Evolutionary conservation across 2,888 invertebrate species (phyloP).

Genomic region (Thumatha senex): DNA sequence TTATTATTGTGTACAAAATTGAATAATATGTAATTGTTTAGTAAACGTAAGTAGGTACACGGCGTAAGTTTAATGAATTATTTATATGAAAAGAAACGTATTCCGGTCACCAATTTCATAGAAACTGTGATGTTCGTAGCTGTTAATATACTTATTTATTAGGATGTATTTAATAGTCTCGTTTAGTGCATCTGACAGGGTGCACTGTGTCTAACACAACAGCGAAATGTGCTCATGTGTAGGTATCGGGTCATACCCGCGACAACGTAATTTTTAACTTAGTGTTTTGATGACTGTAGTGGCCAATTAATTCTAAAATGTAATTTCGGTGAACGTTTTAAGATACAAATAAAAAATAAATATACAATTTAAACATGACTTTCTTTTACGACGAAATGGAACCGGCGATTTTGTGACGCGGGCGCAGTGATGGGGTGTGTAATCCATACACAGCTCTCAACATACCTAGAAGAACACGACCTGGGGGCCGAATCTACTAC

Average conservation of each 20-base stretch:
- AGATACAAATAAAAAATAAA: background rate
- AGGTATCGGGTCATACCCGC: background rate
- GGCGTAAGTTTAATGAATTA: background rate
- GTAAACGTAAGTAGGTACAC: no score
- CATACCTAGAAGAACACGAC: no score
- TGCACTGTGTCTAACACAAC: slow-evolving; percentile 58
- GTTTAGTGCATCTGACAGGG: slow-evolving; percentile 46
- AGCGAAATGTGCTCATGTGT: slow-evolving; percentile 70
- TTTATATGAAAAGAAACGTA: slow-evolving; percentile 11
- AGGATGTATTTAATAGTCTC: slow-evolving; percentile 48
- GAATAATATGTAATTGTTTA: background rate
- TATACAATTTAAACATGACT: background rate
- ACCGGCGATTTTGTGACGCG: no score
- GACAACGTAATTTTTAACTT: background rate
- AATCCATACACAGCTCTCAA: no score
- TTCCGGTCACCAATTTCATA: slow-evolving; percentile 48
- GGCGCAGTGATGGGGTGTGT: no score
- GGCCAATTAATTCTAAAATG: background rate
- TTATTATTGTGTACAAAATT: background rate
- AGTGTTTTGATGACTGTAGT: slow-evolving; percentile 1
- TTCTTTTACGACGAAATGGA: background rate
- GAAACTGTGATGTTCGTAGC: slow-evolving; percentile 70
- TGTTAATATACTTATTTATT: slow-evolving; percentile 52
- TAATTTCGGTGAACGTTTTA: background rate
- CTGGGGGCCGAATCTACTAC: no score